Percentiles rank a stretch among this genome's conserved stretches.
These are phyloP conservation scores for Phaethon lepturus DNA, from an alignment of 2,113 vertebrate species.

Conservation along the genomic window DNA sequence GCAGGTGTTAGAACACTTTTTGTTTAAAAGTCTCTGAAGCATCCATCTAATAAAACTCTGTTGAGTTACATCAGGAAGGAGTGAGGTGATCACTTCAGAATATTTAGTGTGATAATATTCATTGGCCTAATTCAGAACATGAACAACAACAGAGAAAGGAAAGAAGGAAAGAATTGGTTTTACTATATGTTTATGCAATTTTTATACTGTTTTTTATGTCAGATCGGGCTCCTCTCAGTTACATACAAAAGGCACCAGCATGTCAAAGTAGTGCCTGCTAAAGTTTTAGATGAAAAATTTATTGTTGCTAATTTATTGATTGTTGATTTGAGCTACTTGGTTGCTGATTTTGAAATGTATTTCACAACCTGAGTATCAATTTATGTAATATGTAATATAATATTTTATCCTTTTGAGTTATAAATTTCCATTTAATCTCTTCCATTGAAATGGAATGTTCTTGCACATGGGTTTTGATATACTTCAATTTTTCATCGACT, in stretches of 20 bases:
- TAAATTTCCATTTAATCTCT: neutral
- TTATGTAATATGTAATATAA: neutral
- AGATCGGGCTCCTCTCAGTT: neutral
- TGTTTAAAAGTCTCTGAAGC: conserved; percentile 5
- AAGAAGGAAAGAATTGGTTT: neutral
- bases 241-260: neutral
- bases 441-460: neutral
- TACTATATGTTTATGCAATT: neutral
- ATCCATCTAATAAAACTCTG: neutral
- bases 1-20: conserved; percentile 8
- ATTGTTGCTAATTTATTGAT: neutral
- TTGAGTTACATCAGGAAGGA: neutral
- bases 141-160: neutral
- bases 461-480: neutral
- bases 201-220: neutral
- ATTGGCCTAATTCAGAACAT: neutral
- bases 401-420: neutral
- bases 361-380: neutral
- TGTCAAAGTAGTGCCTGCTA: neutral
- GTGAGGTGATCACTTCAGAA: neutral
- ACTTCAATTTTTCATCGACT: neutral
- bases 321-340: neutral
- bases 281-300: neutral
- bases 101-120: neutral
- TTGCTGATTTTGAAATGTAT: neutral